Evolutionary conservation across 23 tunicate genomes (phyloP).

Genomic region (Trididemnum miniatum): DNA sequence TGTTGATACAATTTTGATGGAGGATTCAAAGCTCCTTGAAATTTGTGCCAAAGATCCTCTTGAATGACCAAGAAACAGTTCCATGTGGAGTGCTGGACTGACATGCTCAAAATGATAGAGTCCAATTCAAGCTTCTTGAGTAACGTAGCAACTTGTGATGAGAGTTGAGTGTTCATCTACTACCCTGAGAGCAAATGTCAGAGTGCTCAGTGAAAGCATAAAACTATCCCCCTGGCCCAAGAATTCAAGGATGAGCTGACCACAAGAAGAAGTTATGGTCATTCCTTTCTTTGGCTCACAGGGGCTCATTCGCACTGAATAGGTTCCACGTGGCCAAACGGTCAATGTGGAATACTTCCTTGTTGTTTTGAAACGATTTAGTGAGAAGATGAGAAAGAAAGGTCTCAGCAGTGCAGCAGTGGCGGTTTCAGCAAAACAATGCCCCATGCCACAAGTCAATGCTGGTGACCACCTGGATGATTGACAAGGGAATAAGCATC

Average conservation of each 20-base stretch:
- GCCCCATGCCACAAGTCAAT: too few species aligned
- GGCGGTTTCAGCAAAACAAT: conserved; percentile 21
- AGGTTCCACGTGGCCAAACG: conserved; percentile 20
- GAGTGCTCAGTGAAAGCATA: conserved; percentile 32
- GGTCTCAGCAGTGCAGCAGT: conserved; percentile 12
- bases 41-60: conserved; percentile 21
- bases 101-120: conserved; percentile 18
- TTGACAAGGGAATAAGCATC: too few species aligned
- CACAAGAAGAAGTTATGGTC: conserved; percentile 18
- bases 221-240: conserved; percentile 14
- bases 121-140: conserved; percentile 11
- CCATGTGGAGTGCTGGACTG: background rate
- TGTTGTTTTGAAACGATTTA: conserved; percentile 23
- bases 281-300: conserved; percentile 14
- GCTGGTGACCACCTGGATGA: too few species aligned
- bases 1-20: conserved; percentile 12
- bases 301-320: conserved; percentile 23
- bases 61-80: too few species aligned
- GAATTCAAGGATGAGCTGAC: conserved; percentile 21
- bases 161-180: conserved; percentile 28
- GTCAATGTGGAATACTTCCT: conserved; percentile 20
- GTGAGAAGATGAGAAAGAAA: conserved; percentile 17
- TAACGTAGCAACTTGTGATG: conserved; percentile 11
- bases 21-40: conserved; percentile 8
- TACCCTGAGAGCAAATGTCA: conserved; percentile 22